Percentiles rank a stretch among this genome's conserved stretches.
Evolutionary conservation across 2,888 invertebrate genomes (phyloP).

Genomic region (Mallateleia sp.): DNA sequence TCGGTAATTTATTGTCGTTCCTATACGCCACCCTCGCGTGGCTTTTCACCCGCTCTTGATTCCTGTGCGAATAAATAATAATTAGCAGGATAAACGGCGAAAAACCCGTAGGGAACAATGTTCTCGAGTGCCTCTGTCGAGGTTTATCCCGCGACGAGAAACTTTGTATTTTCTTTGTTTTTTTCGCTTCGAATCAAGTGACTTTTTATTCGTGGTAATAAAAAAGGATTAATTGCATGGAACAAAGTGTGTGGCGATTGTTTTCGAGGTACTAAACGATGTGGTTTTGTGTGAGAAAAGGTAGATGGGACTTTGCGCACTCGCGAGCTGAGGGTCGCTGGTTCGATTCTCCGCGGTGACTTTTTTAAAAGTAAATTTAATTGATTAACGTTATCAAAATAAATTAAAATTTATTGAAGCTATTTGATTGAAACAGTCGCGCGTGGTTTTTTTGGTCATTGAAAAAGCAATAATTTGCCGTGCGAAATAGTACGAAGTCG

Average conservation of each 20-base stretch:
- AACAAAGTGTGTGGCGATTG: background rate
- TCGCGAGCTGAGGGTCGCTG: too few species aligned
- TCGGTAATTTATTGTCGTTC: slow-evolving; percentile 76
- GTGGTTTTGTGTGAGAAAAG: background rate
- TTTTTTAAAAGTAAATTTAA: too few species aligned
- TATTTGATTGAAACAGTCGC: slow-evolving; percentile 29
- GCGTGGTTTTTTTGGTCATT: slow-evolving; percentile 44
- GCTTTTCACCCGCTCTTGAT: slow-evolving; percentile 48
- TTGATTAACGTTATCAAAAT: too few species aligned
- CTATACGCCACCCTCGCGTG: slow-evolving; percentile 56
- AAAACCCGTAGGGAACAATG: slow-evolving; percentile 22
- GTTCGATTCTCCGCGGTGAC: too few species aligned
- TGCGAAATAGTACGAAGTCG: slow-evolving; percentile 36
- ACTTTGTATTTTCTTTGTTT: background rate
- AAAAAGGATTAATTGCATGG: background rate
- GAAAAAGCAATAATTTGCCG: slow-evolving; percentile 58
- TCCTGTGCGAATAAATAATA: slow-evolving; percentile 62
- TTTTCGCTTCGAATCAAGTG: background rate
- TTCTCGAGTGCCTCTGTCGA: slow-evolving; percentile 15
- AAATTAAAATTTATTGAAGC: too few species aligned
- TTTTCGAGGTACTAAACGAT: background rate
- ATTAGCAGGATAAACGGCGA: slow-evolving; percentile 51
- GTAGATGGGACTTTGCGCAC: background rate
- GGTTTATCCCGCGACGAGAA: background rate
- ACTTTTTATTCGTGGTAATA: background rate